These are phyloP conservation scores for Coenobita brevimanus DNA, from an alignment of 1,140 invertebrate species.

Conservation along the genomic window DNA sequence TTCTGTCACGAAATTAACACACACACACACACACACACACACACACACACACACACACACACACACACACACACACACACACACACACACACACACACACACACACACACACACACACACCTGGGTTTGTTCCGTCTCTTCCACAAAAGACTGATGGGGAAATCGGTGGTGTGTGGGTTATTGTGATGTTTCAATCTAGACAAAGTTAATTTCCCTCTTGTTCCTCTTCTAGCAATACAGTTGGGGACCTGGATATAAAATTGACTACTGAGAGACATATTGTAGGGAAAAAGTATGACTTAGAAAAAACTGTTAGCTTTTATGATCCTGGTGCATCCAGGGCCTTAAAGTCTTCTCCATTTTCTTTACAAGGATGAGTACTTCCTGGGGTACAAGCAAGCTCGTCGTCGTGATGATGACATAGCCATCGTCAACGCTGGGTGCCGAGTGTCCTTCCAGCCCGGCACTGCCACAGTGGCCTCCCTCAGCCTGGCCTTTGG, in stretches of 20 bases:
- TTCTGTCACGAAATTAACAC: too few relatives aligned
- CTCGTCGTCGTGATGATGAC: constrained; percentile 92
- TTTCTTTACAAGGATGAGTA: constrained; percentile 77
- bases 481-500: constrained; percentile 80
- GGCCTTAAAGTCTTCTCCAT: background rate
- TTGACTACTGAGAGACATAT: background rate
- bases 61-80: too few relatives aligned
- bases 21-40: background rate
- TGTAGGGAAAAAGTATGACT: background rate
- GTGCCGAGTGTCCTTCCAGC: constrained; percentile 77
- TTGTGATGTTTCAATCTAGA: too few relatives aligned
- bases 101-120: too few relatives aligned
- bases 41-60: constrained; percentile 13
- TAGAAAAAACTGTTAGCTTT: background rate
- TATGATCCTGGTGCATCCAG: background rate
- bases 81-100: background rate
- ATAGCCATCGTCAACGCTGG: constrained; percentile 95
- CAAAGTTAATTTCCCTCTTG: too few relatives aligned
- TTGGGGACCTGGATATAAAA: too few relatives aligned
- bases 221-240: background rate
- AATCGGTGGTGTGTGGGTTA: too few relatives aligned
- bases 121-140: too few relatives aligned
- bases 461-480: background rate
- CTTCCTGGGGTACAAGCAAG: constrained; percentile 93
- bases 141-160: too few relatives aligned